Evolutionary conservation across 1,140 invertebrate genomes (phyloP), one percentile per base, ranked within the genome.

Genomic region (Pseudomyrmex sp.): DNA sequence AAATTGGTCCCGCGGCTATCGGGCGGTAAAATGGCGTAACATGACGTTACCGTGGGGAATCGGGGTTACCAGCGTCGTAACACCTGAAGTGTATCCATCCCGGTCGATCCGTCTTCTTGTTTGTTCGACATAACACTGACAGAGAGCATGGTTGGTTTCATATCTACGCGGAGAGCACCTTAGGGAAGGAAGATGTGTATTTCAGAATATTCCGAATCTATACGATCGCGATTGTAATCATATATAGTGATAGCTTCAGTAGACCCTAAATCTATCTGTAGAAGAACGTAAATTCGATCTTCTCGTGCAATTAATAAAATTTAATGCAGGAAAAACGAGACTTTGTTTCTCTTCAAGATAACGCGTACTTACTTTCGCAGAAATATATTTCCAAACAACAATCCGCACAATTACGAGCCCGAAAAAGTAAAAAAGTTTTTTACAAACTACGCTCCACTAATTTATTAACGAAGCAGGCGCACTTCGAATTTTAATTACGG

Each of bases 1-100:
- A 62, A 82, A 79, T 59, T 70, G 75, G 75, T 26, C 44, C 63
- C 75, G 35, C 9, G 63, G 20, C 54, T 61, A 59, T 86, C 15
- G 7, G 5, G 56, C 72, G 72, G 72, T 52, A 65, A 87, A 87
- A 77, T 87, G 80, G 61, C 79, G 85, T 83, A 87, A 86, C 85
- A 9, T 50, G 20, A 70, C 80, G 58, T 63, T 75, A 50, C 59
- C 72, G 75, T 73, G 18, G 58, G 58, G 56, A 83, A 87, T 87
- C 85, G 85, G 69, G 85, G 86, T 87, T 86, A 84, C 61, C 74
- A 61, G 35, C 35, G 35, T 35, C 5, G 35, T 87, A 70, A 72
- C 82, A 68, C 65, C 79, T 77, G 58, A 66, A 69, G 65, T 10
- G 35, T 58, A 20, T 70, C 75, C 63, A 35, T 44, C 23, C 54